A percentile compares a stretch with the other conserved stretches of the same genome.
phyloP scores from a whole-genome alignment of 2,113 vertebrate genomes.

The Mormyrus lacerda region DNA sequence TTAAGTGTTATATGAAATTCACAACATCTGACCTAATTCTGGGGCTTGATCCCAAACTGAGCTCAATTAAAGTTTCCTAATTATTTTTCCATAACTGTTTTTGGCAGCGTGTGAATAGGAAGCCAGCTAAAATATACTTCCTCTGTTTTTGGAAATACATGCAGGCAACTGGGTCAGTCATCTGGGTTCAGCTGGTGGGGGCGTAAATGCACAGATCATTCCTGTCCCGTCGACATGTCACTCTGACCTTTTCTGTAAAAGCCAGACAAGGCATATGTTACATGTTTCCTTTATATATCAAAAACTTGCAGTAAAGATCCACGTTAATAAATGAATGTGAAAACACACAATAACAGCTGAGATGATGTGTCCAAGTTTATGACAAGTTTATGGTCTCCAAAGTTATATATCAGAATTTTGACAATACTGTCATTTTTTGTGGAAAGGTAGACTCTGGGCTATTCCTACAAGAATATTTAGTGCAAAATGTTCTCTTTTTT shows the following conservation, averaged over 20 bases:
- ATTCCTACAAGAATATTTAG: neutral
- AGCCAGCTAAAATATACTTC: neutral
- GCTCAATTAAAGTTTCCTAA: neutral
- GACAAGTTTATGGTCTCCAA: neutral
- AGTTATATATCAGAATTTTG: neutral
- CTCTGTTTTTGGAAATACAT: conserved; percentile 4
- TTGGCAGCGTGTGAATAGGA: conserved; percentile 19
- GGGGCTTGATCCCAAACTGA: neutral
- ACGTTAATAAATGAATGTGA: neutral
- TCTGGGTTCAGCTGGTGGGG: neutral
- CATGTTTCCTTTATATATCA: neutral
- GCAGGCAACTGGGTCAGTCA: neutral
- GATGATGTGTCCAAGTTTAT: neutral
- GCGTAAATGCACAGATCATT: neutral
- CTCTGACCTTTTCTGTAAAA: neutral
- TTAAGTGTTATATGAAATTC: neutral
- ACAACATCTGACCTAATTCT: conserved; percentile 14
- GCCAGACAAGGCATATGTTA: neutral
- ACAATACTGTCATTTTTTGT: neutral
- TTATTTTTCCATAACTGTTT: conserved; percentile 10
- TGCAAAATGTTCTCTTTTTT: neutral
- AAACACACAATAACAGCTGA: neutral
- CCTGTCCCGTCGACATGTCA: neutral
- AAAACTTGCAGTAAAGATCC: neutral
- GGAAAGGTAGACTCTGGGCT: neutral